A percentile compares a stretch with the other conserved stretches of the same genome.
Conservation (phyloP, 2,888 invertebrate genomes). For the Drosophila recens region DNA sequence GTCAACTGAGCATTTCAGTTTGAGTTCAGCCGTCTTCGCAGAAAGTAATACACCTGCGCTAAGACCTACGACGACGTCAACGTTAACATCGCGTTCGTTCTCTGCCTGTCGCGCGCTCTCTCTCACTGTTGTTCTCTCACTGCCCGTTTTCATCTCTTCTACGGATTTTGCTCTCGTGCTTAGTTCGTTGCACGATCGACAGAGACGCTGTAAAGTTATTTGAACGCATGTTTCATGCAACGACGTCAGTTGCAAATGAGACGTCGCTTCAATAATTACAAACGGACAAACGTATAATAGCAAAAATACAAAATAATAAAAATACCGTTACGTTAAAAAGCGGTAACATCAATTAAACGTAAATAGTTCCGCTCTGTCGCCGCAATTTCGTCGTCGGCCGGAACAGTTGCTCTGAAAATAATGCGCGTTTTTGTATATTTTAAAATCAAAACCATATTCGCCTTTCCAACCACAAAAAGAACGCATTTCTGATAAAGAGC, state of each 20-base stretch:
- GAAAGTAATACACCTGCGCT: constrained; percentile 68
- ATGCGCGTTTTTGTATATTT: constrained; percentile 75
- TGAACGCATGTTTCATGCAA: constrained; percentile 60
- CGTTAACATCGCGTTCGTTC: constrained; percentile 20
- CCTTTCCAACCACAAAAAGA: constrained; percentile 82
- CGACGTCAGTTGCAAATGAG: constrained; percentile 59
- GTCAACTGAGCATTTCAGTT: constrained; percentile 80
- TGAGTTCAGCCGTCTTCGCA: constrained; percentile 77
- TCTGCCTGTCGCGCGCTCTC: constrained; percentile 2
- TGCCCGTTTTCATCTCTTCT: constrained; percentile 38
- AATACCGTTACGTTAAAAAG: constrained; percentile 24
- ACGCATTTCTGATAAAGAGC: constrained; percentile 73
- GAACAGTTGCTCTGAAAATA: constrained; percentile 54
- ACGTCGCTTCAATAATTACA: constrained; percentile 52
- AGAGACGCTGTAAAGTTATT: constrained; percentile 43
- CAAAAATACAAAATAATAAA: background rate
- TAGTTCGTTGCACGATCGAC: constrained; percentile 52
- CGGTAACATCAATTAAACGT: constrained; percentile 29
- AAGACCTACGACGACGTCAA: constrained; percentile 11
- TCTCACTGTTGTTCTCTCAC: constrained; percentile 14
- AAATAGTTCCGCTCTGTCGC: constrained; percentile 45
- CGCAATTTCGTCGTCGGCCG: constrained; percentile 32
- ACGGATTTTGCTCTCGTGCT: constrained; percentile 23
- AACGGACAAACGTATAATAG: constrained; percentile 17
- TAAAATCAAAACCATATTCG: constrained; percentile 81